A percentile compares a stretch with the other conserved stretches of the same genome.
phyloP scores from a whole-genome alignment of 2,888 invertebrate genomes.

The Hoplodrina blanda region DNA sequence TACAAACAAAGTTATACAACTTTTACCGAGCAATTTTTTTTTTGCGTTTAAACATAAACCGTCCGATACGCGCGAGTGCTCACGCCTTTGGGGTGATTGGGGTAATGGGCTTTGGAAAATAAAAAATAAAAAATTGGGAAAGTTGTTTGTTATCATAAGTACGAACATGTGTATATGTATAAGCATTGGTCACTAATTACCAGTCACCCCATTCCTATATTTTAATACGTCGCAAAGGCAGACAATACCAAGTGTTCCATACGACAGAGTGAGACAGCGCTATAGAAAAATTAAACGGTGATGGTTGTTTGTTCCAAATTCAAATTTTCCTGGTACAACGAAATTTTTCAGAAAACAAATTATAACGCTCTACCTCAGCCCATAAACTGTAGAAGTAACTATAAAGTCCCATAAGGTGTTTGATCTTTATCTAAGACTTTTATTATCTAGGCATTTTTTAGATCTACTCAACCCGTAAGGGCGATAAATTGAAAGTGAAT shows the following conservation, averaged over 20 bases:
- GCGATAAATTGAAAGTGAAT: background rate
- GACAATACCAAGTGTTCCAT: background rate
- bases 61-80: too few species aligned
- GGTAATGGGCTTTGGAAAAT: too few species aligned
- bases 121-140: too few species aligned
- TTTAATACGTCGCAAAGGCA: background rate
- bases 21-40: too few species aligned
- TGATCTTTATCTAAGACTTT: background rate
- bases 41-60: too few species aligned
- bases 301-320: background rate
- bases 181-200: too few species aligned
- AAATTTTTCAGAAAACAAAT: background rate
- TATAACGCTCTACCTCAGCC: background rate
- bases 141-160: too few species aligned
- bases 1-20: too few species aligned
- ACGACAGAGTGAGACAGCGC: constrained; percentile 7
- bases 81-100: too few species aligned
- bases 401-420: background rate
- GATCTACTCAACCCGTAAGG: background rate
- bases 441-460: too few species aligned
- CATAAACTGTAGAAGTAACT: background rate
- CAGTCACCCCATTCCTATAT: background rate
- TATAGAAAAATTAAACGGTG: background rate
- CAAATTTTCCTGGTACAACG: background rate
- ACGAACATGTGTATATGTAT: too few species aligned